These are phyloP conservation scores for Hippopotamus amphibius DNA, from an alignment of 2,113 vertebrate species.

Conservation along the genomic window DNA sequence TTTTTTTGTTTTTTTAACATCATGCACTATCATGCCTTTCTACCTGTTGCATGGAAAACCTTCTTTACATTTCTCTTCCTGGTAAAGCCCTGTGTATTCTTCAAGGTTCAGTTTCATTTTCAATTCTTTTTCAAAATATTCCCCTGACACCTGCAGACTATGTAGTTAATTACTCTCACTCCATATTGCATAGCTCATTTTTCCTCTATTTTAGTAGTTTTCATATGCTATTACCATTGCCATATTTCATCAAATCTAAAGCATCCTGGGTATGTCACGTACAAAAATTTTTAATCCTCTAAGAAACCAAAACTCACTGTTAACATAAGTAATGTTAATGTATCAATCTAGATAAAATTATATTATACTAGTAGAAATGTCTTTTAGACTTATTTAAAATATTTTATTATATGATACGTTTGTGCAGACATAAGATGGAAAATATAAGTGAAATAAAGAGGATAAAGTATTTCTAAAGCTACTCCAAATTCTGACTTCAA, in stretches of 20 bases:
- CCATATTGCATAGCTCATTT: background rate
- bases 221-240: background rate
- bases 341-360: background rate
- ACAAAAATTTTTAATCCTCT: background rate
- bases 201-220: background rate
- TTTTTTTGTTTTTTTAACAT: background rate
- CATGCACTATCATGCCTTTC: background rate
- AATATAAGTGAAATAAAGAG: background rate
- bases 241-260: background rate
- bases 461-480: background rate
- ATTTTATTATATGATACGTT: background rate
- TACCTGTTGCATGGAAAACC: background rate
- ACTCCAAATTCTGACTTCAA: background rate
- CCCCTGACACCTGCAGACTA: background rate
- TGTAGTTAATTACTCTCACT: background rate
- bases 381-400: background rate
- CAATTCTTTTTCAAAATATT: background rate
- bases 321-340: background rate
- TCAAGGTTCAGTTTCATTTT: background rate
- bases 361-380: background rate
- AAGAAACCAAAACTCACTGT: background rate
- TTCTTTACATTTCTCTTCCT: background rate
- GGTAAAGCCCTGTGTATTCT: background rate
- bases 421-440: background rate
- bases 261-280: fast-evolving